These are phyloP conservation scores for Hoplostethus atlanticus DNA, from an alignment of 2,797 vertebrate genomes.

Conservation along the genomic window DNA sequence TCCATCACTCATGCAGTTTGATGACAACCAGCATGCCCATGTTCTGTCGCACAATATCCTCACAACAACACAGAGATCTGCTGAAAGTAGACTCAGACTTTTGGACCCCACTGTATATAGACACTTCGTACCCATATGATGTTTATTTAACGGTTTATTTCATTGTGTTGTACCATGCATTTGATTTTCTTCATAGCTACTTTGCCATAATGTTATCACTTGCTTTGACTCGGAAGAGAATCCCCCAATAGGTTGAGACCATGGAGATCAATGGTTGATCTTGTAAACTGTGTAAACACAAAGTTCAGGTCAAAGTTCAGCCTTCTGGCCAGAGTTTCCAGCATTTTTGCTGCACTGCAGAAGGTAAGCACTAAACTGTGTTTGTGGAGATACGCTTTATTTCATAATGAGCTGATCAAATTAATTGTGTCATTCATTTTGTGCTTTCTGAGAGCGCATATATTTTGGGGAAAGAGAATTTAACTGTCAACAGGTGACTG, in stretches of 20 bases:
- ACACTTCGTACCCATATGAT: no score
- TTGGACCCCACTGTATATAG: no score
- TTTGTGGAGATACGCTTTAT: neutral
- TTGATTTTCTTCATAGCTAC: neutral
- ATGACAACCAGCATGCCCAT: neutral
- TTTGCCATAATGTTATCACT: conserved; percentile 1
- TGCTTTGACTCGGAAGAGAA: neutral
- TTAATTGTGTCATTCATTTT: neutral
- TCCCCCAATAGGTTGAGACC: conserved; percentile 5
- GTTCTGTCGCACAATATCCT: neutral
- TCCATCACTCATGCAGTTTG: neutral
- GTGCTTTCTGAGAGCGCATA: neutral
- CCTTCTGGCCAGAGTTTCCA: conserved; percentile 64
- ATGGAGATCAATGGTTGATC: conserved; percentile 52
- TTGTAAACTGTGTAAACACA: conserved; percentile 72
- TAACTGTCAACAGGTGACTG: neutral
- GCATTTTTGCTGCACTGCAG: conserved; percentile 45
- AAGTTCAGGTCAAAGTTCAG: conserved; percentile 77
- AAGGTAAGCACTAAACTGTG: conserved; percentile 72
- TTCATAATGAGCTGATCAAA: conserved; percentile 6
- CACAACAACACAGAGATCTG: neutral
- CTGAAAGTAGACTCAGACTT: neutral
- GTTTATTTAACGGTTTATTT: no score
- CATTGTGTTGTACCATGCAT: no score
- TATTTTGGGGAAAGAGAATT: neutral